Percentiles rank a stretch among this genome's conserved stretches.
These are phyloP conservation scores for Troilus luridus DNA, from an alignment of 2,888 invertebrate species.

Conservation along the genomic window DNA sequence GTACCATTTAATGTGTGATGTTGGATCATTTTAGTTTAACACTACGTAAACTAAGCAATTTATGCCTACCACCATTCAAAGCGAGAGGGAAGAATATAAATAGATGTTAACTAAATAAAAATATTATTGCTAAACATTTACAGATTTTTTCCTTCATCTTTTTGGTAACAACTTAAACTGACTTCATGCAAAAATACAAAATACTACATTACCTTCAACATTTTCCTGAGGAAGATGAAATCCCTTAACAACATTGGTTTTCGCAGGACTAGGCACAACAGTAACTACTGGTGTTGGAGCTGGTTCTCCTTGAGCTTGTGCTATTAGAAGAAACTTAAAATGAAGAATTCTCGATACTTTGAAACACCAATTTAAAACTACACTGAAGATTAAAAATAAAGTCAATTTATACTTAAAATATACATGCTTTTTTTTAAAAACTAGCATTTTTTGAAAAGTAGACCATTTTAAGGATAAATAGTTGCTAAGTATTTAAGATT, in stretches of 20 bases:
- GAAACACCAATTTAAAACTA: background rate
- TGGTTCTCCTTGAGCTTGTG: slow-evolving; percentile 52
- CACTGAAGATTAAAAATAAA: background rate
- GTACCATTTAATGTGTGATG: no score
- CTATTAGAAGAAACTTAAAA: slow-evolving; percentile 54
- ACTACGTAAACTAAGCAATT: no score
- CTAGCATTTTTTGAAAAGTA: background rate
- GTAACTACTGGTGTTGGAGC: slow-evolving; percentile 61
- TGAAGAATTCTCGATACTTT: slow-evolving; percentile 32
- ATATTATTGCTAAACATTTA: no score
- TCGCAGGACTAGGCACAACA: slow-evolving; percentile 63
- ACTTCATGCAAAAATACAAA: background rate
- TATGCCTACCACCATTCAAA: no score
- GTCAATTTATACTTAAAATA: background rate
- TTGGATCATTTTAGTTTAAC: no score
- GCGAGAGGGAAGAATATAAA: no score
- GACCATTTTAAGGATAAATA: no score
- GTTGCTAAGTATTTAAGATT: no score
- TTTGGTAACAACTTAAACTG: background rate
- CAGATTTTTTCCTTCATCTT: no score
- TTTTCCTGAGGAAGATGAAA: slow-evolving; percentile 63
- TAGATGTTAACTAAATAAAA: no score
- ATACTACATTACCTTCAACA: slow-evolving; percentile 51
- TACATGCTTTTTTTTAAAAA: background rate
- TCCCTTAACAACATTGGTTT: slow-evolving; percentile 64